Percentiles rank a stretch among this genome's conserved stretches.
Conservation (phyloP, 2,888 invertebrate species). For the Drosophila birchii region DNA sequence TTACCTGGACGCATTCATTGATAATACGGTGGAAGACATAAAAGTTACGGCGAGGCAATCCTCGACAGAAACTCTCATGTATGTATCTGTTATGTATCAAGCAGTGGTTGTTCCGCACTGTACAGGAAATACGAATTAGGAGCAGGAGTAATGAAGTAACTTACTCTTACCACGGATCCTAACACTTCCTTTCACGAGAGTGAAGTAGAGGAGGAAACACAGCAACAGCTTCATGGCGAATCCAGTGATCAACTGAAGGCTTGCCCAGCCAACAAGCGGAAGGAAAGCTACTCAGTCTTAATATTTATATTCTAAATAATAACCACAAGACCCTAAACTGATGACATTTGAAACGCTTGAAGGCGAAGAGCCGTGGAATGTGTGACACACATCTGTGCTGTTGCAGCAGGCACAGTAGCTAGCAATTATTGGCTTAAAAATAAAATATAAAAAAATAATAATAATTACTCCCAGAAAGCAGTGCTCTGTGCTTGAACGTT, state of each 20-base stretch:
- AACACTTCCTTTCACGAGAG: not conserved
- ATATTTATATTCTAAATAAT: not conserved
- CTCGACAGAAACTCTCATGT: conserved; percentile 36
- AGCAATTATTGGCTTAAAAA: not conserved
- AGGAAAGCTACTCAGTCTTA: not conserved
- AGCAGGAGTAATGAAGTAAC: no score
- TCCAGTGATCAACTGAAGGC: not conserved
- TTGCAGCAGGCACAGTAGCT: no score
- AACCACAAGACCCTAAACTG: not conserved
- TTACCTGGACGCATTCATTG: conserved; percentile 44
- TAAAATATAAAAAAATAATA: not conserved
- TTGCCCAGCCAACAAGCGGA: not conserved
- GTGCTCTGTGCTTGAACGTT: no score
- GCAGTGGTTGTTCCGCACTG: conserved; percentile 26
- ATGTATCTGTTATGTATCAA: conserved; percentile 46
- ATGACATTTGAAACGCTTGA: conserved; percentile 12
- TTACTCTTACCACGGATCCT: no score
- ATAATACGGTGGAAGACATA: conserved; percentile 56
- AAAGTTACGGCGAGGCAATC: conserved; percentile 35
- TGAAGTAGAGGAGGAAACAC: no score
- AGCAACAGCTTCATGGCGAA: conserved; percentile 7
- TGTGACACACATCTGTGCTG: conserved; percentile 3
- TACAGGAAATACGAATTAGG: no score
- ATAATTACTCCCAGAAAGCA: no score
- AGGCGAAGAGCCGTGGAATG: not conserved